Evolutionary conservation across 2,113 vertebrate species (phyloP).

Genomic region (Prinia subflava): DNA sequence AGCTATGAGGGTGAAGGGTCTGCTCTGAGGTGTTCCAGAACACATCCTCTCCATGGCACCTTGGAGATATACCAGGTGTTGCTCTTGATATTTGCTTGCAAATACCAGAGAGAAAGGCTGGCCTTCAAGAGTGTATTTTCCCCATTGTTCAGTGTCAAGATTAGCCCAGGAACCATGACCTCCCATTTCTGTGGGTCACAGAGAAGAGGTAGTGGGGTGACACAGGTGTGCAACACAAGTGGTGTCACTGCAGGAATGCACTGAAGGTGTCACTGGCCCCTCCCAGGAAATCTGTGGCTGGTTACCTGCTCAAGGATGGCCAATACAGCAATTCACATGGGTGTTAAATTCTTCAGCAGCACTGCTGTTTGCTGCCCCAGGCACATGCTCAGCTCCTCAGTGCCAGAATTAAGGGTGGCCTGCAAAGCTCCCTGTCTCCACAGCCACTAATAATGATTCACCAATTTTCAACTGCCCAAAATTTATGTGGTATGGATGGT

Average conservation of each 20-base stretch:
- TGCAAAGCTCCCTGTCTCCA: background rate
- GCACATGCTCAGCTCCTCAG: background rate
- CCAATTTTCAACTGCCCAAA: background rate
- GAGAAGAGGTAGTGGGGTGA: background rate
- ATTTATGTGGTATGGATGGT: background rate
- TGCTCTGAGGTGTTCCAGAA: background rate
- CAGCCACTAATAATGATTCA: background rate
- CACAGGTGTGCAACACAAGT: background rate
- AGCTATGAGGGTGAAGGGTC: background rate
- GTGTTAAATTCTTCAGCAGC: background rate
- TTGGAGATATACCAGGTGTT: background rate
- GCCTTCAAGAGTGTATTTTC: background rate
- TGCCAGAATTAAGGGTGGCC: background rate
- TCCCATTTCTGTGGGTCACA: background rate
- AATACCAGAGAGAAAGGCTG: background rate
- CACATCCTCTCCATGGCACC: background rate
- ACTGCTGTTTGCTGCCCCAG: background rate
- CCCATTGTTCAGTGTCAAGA: background rate
- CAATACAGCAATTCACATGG: background rate
- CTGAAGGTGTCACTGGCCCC: background rate
- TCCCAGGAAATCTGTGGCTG: background rate
- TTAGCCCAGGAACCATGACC: background rate
- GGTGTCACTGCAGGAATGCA: accelerated
- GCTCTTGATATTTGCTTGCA: background rate
- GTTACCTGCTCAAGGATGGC: background rate